phyloP scores from a whole-genome alignment of 2,797 vertebrate species.

The Cuniculus paca region DNA sequence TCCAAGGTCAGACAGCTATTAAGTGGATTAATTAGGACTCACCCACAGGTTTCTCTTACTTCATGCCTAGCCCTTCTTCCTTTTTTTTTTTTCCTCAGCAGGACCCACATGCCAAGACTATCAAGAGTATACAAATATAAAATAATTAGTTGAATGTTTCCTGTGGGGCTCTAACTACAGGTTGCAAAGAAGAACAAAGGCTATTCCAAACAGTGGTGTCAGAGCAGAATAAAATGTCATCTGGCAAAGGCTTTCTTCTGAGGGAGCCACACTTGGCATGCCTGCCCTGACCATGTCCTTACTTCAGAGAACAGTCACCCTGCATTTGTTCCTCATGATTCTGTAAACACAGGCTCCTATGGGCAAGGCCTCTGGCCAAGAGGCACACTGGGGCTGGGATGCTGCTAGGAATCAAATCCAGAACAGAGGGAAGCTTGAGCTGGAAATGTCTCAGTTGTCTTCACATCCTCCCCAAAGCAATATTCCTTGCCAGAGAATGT shows the following conservation, averaged over 20 bases:
- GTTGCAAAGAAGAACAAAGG: background rate
- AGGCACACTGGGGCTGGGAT: background rate
- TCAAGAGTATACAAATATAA: background rate
- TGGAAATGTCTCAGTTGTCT: constrained; percentile 71
- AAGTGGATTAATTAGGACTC: background rate
- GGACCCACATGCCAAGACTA: background rate
- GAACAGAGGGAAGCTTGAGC: constrained; percentile 59
- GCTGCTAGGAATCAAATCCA: constrained; percentile 57
- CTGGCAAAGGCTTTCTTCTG: background rate
- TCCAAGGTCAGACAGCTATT: background rate
- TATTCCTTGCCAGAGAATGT: constrained; percentile 83
- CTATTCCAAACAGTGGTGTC: background rate
- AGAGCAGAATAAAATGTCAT: background rate
- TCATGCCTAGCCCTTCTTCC: background rate
- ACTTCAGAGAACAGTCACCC: background rate
- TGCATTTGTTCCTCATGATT: constrained; percentile 8
- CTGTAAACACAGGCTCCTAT: constrained; percentile 31
- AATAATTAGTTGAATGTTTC: background rate
- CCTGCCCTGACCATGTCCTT: background rate
- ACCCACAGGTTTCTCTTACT: constrained; percentile 10
- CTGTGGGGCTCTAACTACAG: background rate
- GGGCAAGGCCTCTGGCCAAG: background rate
- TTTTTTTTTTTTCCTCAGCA: background rate
- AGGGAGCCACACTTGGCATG: background rate
- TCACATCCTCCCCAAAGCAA: constrained; percentile 60